Conservation (phyloP, 2,888 invertebrate genomes). For the Scaptomyza parva region DNA sequence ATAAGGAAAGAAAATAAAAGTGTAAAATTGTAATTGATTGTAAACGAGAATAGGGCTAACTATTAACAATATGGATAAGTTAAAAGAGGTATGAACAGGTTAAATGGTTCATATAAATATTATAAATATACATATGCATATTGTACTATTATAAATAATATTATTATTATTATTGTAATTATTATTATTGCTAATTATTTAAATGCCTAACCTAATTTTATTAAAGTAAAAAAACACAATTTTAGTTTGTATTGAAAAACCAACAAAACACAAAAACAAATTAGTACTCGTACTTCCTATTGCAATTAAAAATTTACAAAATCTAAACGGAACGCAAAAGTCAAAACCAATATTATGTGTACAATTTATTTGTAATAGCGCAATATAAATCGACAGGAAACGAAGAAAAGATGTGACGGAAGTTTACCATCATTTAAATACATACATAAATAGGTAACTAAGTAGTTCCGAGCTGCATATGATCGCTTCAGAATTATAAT, state of each 20-base stretch:
- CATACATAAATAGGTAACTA: slow-evolving; percentile 8
- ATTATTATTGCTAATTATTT: slow-evolving; percentile 76
- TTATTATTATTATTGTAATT: slow-evolving; percentile 35
- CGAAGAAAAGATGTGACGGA: slow-evolving; percentile 14
- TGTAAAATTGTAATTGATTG: slow-evolving; percentile 66
- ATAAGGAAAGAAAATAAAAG: slow-evolving; percentile 36
- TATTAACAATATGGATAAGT: slow-evolving; percentile 62
- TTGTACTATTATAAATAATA: slow-evolving; percentile 62
- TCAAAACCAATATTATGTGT: slow-evolving; percentile 53
- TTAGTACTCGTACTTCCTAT: slow-evolving; percentile 71
- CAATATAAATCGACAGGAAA: slow-evolving; percentile 53
- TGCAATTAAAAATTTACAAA: slow-evolving; percentile 45
- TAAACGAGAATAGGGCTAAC: slow-evolving; percentile 59
- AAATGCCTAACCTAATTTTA: slow-evolving; percentile 72
- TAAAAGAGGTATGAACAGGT: slow-evolving; percentile 59
- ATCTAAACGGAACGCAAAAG: slow-evolving; percentile 29
- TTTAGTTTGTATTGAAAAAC: slow-evolving; percentile 63
- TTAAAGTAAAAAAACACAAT: slow-evolving; percentile 40
- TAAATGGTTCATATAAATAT: slow-evolving; percentile 60
- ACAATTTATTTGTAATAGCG: slow-evolving; percentile 73
- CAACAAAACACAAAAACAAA: slow-evolving; percentile 56
- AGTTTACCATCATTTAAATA: slow-evolving; percentile 15
- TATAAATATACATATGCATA: slow-evolving; percentile 62
- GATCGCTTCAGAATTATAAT: slow-evolving; percentile 11
- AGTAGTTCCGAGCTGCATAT: slow-evolving; percentile 14